Conservation (phyloP, 2,113 vertebrate genomes). For the Ciconia maguari region DNA sequence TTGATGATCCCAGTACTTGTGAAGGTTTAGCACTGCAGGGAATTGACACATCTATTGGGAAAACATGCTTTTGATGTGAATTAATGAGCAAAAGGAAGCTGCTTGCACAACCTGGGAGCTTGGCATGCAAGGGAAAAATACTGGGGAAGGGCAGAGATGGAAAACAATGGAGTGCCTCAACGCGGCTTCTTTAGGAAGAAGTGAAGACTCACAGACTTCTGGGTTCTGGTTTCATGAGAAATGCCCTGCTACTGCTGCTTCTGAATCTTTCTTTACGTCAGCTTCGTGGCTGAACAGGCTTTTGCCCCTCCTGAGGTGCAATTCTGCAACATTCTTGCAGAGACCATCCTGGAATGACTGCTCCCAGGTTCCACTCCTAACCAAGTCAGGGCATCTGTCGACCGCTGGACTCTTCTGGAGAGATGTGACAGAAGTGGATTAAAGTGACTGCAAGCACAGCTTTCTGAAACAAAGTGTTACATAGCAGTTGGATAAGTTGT, state of each 20-base stretch:
- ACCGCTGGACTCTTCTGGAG: rapidly evolving
- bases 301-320: background rate
- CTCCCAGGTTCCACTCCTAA: background rate
- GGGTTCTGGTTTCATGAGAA: background rate
- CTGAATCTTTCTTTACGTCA: background rate
- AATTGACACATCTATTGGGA: conserved; percentile 25
- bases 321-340: background rate
- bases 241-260: background rate
- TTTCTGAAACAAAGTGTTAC: background rate
- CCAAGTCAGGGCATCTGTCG: background rate
- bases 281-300: background rate
- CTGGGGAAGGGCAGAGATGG: background rate
- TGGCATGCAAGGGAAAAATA: background rate
- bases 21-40: conserved; percentile 17
- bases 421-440: background rate
- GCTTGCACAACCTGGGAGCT: conserved; percentile 23
- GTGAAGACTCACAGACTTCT: background rate
- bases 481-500: background rate
- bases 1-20: background rate
- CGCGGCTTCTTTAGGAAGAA: background rate
- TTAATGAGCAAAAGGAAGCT: conserved; percentile 27
- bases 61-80: conserved; percentile 16
- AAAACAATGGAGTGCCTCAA: background rate
- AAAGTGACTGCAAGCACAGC: background rate
- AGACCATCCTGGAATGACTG: background rate